Conservation (phyloP, 2,888 invertebrate genomes). For the Aporophyla lueneburgensis region DNA sequence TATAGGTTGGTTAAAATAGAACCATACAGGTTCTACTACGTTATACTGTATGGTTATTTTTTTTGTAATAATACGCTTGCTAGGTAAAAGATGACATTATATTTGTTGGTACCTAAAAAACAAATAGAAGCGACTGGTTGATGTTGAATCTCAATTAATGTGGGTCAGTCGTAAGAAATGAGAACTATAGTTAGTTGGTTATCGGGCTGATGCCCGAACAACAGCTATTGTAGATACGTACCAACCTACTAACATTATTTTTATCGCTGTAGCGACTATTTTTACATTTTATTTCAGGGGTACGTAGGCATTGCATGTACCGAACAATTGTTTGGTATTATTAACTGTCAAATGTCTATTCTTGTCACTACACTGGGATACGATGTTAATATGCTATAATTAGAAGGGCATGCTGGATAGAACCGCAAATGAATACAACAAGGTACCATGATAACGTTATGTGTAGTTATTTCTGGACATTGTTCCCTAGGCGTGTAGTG, state of each 20-base stretch:
- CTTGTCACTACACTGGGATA: slow-evolving; percentile 52
- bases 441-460: slow-evolving; percentile 2
- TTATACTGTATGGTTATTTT: background rate
- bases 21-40: too few relatives aligned
- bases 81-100: background rate
- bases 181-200: slow-evolving; percentile 62
- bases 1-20: background rate
- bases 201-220: slow-evolving; percentile 62
- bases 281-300: slow-evolving; percentile 80
- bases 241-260: slow-evolving; percentile 75
- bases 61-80: background rate
- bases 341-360: slow-evolving; percentile 69
- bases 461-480: slow-evolving; percentile 35
- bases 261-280: slow-evolving; percentile 84
- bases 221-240: slow-evolving; percentile 64
- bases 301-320: slow-evolving; percentile 62
- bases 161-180: slow-evolving; percentile 52
- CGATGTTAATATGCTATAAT: slow-evolving; percentile 37
- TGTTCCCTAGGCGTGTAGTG: slow-evolving; percentile 10
- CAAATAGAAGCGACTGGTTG: slow-evolving; percentile 13
- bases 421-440: slow-evolving; percentile 19
- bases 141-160: slow-evolving; percentile 41
- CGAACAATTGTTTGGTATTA: slow-evolving; percentile 80
- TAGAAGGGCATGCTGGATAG: slow-evolving; percentile 28
- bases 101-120: background rate